Evolutionary conservation across 2,888 invertebrate species (phyloP).

Genomic region (Prosapia bicincta): DNA sequence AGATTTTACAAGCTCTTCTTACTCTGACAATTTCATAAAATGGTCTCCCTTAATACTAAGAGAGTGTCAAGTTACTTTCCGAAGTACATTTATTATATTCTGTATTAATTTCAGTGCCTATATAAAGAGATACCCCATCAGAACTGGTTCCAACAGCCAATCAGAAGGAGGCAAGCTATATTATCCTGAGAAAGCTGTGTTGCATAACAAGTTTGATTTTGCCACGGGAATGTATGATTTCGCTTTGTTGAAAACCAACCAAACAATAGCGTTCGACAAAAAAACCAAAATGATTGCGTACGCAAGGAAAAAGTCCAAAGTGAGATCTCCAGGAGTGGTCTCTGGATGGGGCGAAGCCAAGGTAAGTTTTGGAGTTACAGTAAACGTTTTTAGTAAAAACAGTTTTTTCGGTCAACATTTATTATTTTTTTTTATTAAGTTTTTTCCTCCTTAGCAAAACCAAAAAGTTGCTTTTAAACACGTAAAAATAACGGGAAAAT

Average conservation of each 20-base stretch:
- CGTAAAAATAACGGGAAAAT: no score
- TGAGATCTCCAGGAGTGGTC: background rate
- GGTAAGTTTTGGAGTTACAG: no score
- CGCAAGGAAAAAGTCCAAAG: background rate
- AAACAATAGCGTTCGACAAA: background rate
- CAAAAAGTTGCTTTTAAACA: no score
- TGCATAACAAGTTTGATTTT: background rate
- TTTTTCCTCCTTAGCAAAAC: no score
- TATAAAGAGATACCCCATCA: background rate
- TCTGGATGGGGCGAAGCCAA: background rate
- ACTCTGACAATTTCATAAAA: no score
- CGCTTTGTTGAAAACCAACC: background rate
- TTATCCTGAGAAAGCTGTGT: background rate
- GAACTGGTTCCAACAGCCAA: background rate
- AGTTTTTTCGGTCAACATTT: no score
- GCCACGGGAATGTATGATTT: background rate
- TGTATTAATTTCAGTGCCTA: background rate
- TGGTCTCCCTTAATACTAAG: no score
- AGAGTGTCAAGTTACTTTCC: no score
- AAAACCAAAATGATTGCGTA: background rate
- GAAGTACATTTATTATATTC: background rate
- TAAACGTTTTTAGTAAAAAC: no score
- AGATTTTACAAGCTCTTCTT: no score
- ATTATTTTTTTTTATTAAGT: no score
- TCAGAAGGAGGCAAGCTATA: background rate